A percentile compares a stretch with the other conserved stretches of the same genome.
These are phyloP conservation scores for Lasioglossum figueresi DNA, from an alignment of 2,888 invertebrate genomes.

Conservation along the genomic window DNA sequence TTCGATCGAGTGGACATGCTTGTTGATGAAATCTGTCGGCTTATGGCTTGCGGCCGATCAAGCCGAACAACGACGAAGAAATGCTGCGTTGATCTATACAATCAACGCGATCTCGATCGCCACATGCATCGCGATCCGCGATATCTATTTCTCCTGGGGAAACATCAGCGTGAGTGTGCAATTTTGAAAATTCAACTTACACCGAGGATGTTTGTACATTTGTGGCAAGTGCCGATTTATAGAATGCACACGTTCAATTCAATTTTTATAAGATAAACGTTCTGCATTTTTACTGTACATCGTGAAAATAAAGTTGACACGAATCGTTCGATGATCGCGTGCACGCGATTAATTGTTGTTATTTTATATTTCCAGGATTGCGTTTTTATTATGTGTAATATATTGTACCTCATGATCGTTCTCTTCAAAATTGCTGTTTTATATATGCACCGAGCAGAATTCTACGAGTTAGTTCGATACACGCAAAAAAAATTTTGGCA, in stretches of 20 bases:
- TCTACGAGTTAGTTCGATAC: slow-evolving; percentile 59
- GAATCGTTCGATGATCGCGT: background rate
- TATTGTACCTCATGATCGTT: slow-evolving; percentile 31
- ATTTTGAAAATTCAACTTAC: background rate
- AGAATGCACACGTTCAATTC: background rate
- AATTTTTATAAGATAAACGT: background rate
- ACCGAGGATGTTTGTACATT: background rate
- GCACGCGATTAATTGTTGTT: background rate
- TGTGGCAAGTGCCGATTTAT: background rate
- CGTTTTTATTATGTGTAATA: slow-evolving; percentile 38
- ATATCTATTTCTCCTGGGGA: slow-evolving; percentile 42
- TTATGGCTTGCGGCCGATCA: slow-evolving; percentile 30
- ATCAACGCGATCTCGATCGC: slow-evolving; percentile 4
- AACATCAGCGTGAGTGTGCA: slow-evolving; percentile 37
- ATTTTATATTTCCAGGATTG: slow-evolving; percentile 32
- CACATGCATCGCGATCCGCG: slow-evolving; percentile 34
- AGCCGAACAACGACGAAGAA: slow-evolving; percentile 21
- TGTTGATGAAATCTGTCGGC: slow-evolving; percentile 40
- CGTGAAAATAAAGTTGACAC: background rate
- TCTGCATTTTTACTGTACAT: too few species aligned
- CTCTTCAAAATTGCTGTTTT: slow-evolving; percentile 34
- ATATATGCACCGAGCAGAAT: slow-evolving; percentile 39
- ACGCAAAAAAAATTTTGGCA: slow-evolving; percentile 65
- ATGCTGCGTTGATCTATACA: slow-evolving; percentile 33
- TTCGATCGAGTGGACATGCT: slow-evolving; percentile 37